These are phyloP conservation scores for Callyntrura sp. DNA, from an alignment of 2,888 invertebrate species.

Conservation along the genomic window DNA sequence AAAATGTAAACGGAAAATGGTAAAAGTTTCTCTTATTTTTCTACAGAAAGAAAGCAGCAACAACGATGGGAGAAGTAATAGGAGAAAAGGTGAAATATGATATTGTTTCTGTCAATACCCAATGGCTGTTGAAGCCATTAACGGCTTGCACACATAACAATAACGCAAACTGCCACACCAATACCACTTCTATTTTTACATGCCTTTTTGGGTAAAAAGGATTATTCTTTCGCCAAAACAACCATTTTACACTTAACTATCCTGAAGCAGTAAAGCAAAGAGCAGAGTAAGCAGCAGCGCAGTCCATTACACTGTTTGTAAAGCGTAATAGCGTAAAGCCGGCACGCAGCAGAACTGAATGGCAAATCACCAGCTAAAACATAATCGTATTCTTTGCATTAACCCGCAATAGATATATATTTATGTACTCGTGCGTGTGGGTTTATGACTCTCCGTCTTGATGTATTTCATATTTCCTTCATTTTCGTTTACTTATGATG, in stretches of 20 bases:
- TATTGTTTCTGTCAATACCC: slow-evolving; percentile 78
- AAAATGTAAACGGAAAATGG: slow-evolving; percentile 19
- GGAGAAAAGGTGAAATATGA: slow-evolving; percentile 72
- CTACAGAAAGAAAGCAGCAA: slow-evolving; percentile 57
- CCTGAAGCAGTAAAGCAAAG: slow-evolving; percentile 2
- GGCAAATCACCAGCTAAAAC: too few relatives aligned
- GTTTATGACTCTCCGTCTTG: too few relatives aligned
- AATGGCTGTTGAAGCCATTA: slow-evolving; percentile 76
- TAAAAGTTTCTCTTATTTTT: slow-evolving; percentile 20
- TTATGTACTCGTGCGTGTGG: too few relatives aligned
- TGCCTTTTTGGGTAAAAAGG: slow-evolving; percentile 55
- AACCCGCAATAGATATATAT: too few relatives aligned
- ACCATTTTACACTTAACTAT: too few relatives aligned
- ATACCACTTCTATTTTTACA: background rate
- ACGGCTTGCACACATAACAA: slow-evolving; percentile 60
- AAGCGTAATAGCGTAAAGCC: background rate
- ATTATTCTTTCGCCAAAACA: slow-evolving; percentile 55
- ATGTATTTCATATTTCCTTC: slow-evolving; percentile 39
- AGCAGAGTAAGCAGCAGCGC: slow-evolving; percentile 1
- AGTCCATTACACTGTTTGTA: slow-evolving; percentile 41
- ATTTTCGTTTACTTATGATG: slow-evolving; percentile 59
- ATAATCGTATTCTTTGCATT: too few relatives aligned
- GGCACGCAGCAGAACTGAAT: slow-evolving; percentile 16
- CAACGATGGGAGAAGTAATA: slow-evolving; percentile 44
- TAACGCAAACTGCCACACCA: slow-evolving; percentile 19